Base-by-base conservation (phyloP, 1,140 invertebrate species). In the Eufriesea mexicana region DNA sequence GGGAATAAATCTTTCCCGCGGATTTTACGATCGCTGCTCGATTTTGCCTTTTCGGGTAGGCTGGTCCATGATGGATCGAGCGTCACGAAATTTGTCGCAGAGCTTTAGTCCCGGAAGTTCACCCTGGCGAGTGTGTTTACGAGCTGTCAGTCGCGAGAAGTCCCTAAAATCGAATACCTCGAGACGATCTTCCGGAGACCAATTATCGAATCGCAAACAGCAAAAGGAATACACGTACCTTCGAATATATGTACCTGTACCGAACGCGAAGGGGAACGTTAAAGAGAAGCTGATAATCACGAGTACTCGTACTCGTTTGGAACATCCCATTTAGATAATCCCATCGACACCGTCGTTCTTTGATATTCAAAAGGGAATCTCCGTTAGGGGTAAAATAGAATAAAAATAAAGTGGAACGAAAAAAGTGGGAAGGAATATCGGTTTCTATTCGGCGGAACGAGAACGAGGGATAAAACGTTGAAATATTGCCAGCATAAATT, bases 191-290 rank as follows among this genome's bases (percentile, higher is more conserved):
- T 62, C 55, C 49, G 45, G n/a, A 12, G 42, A 28, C 9, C 20
- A 54, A 73, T 73, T 73, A 73, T 54, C 68, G 45, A 51, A 64
- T 54, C 64, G 57, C 28, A 25, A n/a, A 5, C 25, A 45, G n/a
- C 20, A 51, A 42, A 47, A n/a, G 6, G n/a, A 49, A 59, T n/a
- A 55, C 23, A 70, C 49, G 6, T 68, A 61, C 51, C 20, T 54
- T 1, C 16, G 0, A 9, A 49, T 42, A 25, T n/a, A 49, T 28
- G n/a, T 16, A 5, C 9, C 14, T 7, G 47, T 42, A 54, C 8
- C 12, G 14, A 47, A 23, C 49, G 42, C 25, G 25, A 45, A 45
- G 28, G 35, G 42, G 16, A n/a, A 16, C 0, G 20, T 8, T 51
- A 49, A 49, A 54, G 10, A 47, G 35, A 67, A 67, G 42, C 10